These are phyloP conservation scores for Aurelia sp. DNA, from an alignment of 30 jellyfish, hydroid and myxozoan species.

Conservation along the genomic window DNA sequence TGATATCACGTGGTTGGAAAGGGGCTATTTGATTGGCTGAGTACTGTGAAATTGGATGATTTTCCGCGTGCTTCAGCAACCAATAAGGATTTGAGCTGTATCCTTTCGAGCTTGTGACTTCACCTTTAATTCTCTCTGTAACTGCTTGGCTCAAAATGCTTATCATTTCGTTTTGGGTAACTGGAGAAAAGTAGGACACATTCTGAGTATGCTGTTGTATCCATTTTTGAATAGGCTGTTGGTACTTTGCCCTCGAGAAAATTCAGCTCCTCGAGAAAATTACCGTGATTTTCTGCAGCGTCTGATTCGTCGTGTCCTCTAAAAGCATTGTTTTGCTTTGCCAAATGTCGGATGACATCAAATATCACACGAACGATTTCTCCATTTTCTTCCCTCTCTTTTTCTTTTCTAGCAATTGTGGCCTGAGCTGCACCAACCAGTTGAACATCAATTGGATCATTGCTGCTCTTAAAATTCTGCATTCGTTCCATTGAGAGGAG, in stretches of 20 bases:
- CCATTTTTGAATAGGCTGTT: constrained; percentile 50
- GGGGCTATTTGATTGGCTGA: no score
- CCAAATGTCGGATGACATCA: constrained; percentile 56
- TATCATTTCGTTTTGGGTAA: constrained; percentile 61
- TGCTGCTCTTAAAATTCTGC: constrained; percentile 36
- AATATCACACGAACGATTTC: constrained; percentile 35
- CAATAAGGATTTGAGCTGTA: no score
- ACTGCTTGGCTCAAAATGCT: constrained; percentile 30
- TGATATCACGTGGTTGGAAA: no score
- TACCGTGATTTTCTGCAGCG: constrained; percentile 30
- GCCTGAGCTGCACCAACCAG: constrained; percentile 68
- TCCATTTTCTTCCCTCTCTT: constrained; percentile 45
- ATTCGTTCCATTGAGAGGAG: constrained; percentile 51
- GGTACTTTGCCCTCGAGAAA: constrained; percentile 56
- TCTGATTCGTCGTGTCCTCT: constrained; percentile 42
- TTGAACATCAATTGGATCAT: constrained; percentile 39
- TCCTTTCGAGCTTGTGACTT: no score
- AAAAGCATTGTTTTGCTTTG: constrained; percentile 73
- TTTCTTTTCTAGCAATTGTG: constrained; percentile 17
- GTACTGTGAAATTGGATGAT: no score
- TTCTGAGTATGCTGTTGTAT: constrained; percentile 67
- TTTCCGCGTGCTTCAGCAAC: no score
- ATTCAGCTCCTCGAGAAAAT: constrained; percentile 61
- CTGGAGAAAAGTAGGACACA: constrained; percentile 39
- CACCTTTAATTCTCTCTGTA: constrained; percentile 17